Percentiles rank a stretch among this genome's conserved stretches.
phyloP scores from a whole-genome alignment of 2,888 invertebrate genomes.

The Tanytarsus gracilentus region DNA sequence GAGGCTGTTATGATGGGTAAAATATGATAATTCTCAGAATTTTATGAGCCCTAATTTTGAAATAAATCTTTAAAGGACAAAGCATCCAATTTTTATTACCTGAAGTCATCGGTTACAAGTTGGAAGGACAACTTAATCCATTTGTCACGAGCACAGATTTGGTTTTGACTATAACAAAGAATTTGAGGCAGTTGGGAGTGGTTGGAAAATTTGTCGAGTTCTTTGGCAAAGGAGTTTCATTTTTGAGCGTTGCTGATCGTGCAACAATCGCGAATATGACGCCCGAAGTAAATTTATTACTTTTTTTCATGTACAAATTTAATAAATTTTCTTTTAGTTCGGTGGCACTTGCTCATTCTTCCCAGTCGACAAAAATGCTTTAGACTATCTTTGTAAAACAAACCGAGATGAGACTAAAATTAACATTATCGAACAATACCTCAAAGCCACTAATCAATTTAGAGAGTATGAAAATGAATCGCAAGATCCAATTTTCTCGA shows the following conservation, averaged over 20 bases:
- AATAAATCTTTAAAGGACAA: background rate
- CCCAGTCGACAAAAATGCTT: constrained; percentile 74
- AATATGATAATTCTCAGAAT: constrained; percentile 44
- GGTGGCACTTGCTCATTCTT: constrained; percentile 95
- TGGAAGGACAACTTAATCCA: constrained; percentile 70
- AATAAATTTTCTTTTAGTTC: constrained; percentile 46
- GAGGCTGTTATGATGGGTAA: constrained; percentile 99
- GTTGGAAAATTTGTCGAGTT: constrained; percentile 99
- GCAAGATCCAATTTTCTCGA: constrained; percentile 78
- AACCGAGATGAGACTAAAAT: constrained; percentile 72
- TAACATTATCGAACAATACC: constrained; percentile 67
- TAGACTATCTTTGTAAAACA: constrained; percentile 78
- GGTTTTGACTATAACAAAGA: constrained; percentile 94
- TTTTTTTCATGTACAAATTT: constrained; percentile 34
- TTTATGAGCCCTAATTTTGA: too few relatives aligned
- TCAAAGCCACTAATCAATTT: constrained; percentile 71
- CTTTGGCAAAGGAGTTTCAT: constrained; percentile 86
- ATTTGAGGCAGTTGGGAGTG: constrained; percentile 85
- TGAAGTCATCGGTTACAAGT: constrained; percentile 88
- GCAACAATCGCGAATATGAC: constrained; percentile 99
- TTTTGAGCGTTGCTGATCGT: constrained; percentile 89
- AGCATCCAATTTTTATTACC: constrained; percentile 89
- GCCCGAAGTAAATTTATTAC: constrained; percentile 52
- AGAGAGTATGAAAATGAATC: constrained; percentile 64
- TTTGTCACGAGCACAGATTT: constrained; percentile 93